These are phyloP conservation scores for Tangara arthus DNA, from an alignment of 2,797 vertebrate genomes.

Conservation along the genomic window DNA sequence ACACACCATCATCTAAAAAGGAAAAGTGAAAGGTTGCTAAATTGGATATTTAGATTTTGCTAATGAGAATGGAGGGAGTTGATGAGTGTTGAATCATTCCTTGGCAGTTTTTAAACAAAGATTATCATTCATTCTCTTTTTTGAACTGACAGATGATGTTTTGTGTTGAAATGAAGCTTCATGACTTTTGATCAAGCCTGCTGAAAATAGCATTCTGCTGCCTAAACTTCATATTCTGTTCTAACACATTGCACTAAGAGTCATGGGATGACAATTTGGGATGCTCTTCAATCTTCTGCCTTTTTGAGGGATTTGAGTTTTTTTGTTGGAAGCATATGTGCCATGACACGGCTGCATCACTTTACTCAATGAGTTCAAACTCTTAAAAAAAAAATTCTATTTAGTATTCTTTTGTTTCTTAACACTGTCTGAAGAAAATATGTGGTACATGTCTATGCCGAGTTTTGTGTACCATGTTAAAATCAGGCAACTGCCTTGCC, in stretches of 20 bases:
- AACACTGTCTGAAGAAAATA: background rate
- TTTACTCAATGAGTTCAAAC: background rate
- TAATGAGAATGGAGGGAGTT: conserved; percentile 41
- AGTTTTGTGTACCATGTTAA: background rate
- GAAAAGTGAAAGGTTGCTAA: conserved; percentile 44
- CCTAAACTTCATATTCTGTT: background rate
- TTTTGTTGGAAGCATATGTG: background rate
- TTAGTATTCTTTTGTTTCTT: background rate
- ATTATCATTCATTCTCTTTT: conserved; percentile 25
- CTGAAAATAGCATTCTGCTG: conserved; percentile 15
- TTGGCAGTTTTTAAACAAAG: conserved; percentile 49
- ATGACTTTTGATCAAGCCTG: background rate
- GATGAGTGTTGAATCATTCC: conserved; percentile 17
- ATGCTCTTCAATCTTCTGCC: background rate
- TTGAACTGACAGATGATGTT: conserved; percentile 19
- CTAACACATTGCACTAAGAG: background rate
- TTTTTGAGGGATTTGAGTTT: background rate
- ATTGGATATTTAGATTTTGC: conserved; percentile 42
- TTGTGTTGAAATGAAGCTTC: background rate
- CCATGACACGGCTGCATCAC: background rate
- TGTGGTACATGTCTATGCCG: accelerated
- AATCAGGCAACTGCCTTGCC: background rate
- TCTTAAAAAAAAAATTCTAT: background rate
- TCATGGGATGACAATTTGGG: background rate
- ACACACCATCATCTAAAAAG: conserved; percentile 36